Evolutionary conservation across 2,797 vertebrate species (phyloP), one percentile per base, ranked within the genome.

Genomic region (Champsocephalus esox): DNA sequence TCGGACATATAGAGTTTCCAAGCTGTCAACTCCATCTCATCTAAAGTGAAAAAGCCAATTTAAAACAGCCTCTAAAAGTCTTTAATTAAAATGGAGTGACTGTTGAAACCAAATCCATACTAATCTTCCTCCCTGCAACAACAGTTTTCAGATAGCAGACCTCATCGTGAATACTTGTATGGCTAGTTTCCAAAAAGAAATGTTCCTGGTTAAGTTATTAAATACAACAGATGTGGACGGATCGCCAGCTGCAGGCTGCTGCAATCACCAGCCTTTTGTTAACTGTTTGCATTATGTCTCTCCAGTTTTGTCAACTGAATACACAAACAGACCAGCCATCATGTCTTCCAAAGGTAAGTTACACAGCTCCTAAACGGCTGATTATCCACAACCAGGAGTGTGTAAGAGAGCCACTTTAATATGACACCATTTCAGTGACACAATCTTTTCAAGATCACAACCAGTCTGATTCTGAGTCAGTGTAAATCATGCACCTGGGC

Each of bases 291-390:
- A n/a, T 83, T 87, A 0, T 86, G 45, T 84, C 70, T 17, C 44
- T 77, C 4, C 79, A 93, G 90, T 79, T 82, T 79, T 73, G 69
- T 60, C 77, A 43, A 16, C 79, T 69, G 66, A 81, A 75, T 75
- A 84, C 77, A 75, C 66, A 80, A 67, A 75, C 69, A 83, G 66
- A 62, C 54, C 3, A 82, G 67, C 28, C 91, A 92, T 49, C 86
- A 96, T 96, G 95, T 90, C 94, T 54, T 85, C 89, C 73, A 86
- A 82, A 86, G 94, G 95, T 95, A 66, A 81, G 92, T 82, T 8
- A 32, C 19, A 0, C 46, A 70, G 34, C 38, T 9, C 24, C 34
- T 24, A 9, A 63, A 38, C 63, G 54, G 45, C 41, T 65, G 65
- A 48, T 70, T 56, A 65, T 55, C 43, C 32, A 50, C 43, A 9